Percentiles rank a stretch among this genome's conserved stretches.
Conservation (phyloP, 2,113 vertebrate genomes). For the Notothenia rossii region DNA sequence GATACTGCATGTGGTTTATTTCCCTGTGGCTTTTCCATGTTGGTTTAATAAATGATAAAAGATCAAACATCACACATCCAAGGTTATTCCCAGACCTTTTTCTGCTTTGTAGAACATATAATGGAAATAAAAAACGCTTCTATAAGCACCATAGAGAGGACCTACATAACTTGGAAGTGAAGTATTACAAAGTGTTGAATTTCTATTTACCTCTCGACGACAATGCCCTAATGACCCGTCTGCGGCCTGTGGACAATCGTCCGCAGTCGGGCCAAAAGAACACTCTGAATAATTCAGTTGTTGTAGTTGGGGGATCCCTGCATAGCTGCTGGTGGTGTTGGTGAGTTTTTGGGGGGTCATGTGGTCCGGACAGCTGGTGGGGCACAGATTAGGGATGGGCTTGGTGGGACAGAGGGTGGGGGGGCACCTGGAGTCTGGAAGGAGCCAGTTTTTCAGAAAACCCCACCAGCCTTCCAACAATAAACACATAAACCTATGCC, state of each 20-base stretch:
- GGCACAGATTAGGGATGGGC: conserved; percentile 73
- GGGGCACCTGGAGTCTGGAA: conserved; percentile 63
- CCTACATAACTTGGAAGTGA: background rate
- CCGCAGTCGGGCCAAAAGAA: conserved; percentile 22
- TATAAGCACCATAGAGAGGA: background rate
- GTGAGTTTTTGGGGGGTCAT: conserved; percentile 52
- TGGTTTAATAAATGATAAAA: background rate
- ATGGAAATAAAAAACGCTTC: background rate
- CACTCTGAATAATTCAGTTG: conserved; percentile 73
- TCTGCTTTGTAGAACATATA: background rate
- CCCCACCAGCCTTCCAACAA: background rate
- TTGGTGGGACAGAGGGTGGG: conserved; percentile 55
- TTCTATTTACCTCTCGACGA: background rate
- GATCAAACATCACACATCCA: background rate
- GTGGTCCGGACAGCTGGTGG: conserved; percentile 80
- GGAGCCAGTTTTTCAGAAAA: conserved; percentile 51
- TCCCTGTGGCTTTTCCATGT: background rate
- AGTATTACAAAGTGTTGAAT: background rate
- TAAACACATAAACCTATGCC: background rate
- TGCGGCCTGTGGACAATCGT: conserved; percentile 1
- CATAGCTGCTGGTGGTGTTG: conserved; percentile 44
- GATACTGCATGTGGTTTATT: background rate
- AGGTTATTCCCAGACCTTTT: background rate
- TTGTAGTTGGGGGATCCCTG: conserved; percentile 38
- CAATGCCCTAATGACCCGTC: conserved; percentile 1